phyloP scores from a whole-genome alignment of 2,888 invertebrate species.

The Drosophila affinis region DNA sequence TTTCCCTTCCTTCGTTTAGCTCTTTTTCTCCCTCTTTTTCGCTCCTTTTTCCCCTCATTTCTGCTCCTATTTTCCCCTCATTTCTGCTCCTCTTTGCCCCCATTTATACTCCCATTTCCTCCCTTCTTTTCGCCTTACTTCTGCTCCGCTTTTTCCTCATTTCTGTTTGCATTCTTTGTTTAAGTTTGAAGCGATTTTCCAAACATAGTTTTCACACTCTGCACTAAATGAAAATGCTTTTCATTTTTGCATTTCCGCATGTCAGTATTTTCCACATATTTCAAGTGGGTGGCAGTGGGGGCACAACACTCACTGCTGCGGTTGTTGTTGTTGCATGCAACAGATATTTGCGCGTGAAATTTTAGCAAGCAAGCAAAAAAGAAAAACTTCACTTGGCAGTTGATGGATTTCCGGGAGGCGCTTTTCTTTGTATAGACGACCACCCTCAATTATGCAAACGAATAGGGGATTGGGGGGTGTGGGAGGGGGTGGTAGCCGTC shows the following conservation, averaged over 20 bases:
- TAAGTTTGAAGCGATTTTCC: constrained; percentile 12
- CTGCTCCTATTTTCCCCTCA: no score
- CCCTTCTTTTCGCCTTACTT: background rate
- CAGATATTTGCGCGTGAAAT: constrained; percentile 46
- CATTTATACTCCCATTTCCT: background rate
- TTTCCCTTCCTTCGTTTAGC: background rate
- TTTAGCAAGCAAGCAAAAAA: constrained; percentile 2
- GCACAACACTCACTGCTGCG: constrained; percentile 1
- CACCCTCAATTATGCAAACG: constrained; percentile 41
- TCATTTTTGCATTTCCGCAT: constrained; percentile 68
- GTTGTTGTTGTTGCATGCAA: constrained; percentile 26
- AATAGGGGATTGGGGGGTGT: constrained; percentile 13
- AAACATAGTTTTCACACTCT: constrained; percentile 63
- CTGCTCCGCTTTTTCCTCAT: constrained; percentile 3
- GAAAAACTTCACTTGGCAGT: constrained; percentile 23
- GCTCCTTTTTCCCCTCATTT: no score
- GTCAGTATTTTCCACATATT: constrained; percentile 41
- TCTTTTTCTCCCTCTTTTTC: background rate
- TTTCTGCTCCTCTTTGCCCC: no score
- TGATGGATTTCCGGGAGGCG: constrained; percentile 41
- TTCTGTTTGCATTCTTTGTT: constrained; percentile 16
- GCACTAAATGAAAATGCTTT: constrained; percentile 50
- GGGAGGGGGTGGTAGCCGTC: background rate
- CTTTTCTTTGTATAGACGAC: constrained; percentile 26
- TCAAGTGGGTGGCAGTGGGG: constrained; percentile 48